Evolutionary conservation across 2,113 vertebrate genomes (phyloP).

Genomic region (Neogobius melanostomus): DNA sequence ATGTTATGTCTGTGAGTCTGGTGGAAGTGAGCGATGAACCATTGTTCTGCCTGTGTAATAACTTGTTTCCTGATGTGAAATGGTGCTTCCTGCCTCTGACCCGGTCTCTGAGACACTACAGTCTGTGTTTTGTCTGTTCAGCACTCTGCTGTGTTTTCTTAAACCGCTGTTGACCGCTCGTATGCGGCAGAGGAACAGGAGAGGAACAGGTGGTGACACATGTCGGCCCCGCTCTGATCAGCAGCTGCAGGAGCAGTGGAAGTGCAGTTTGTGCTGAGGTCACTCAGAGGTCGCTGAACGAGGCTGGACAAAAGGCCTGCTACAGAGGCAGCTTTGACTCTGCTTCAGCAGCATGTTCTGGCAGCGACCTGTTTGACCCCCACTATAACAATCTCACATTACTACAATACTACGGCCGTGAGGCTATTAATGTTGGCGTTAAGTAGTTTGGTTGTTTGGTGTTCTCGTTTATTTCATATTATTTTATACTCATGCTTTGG

Average conservation of each 20-base stretch:
- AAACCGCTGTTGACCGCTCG: constrained; percentile 48
- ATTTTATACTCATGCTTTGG: too few species aligned
- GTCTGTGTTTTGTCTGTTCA: constrained; percentile 13
- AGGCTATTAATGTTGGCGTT: too few species aligned
- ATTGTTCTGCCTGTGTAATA: background rate
- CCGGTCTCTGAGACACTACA: background rate
- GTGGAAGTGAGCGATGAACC: background rate
- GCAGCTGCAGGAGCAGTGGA: constrained; percentile 67
- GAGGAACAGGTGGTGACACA: constrained; percentile 63
- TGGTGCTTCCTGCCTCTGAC: background rate
- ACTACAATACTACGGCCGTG: background rate
- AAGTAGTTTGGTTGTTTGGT: too few species aligned
- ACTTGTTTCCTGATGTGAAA: constrained; percentile 3
- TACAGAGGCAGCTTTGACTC: constrained; percentile 16
- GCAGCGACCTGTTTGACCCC: constrained; percentile 1
- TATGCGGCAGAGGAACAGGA: constrained; percentile 48
- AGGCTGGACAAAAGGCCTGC: constrained; percentile 56
- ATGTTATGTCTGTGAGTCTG: constrained; percentile 5
- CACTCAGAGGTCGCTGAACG: constrained; percentile 62
- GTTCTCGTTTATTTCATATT: too few species aligned
- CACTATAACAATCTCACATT: background rate
- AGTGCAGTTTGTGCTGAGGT: constrained; percentile 67
- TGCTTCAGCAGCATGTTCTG: constrained; percentile 5
- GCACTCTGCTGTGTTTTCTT: constrained; percentile 53
- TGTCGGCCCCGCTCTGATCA: constrained; percentile 46